Percentiles rank a stretch among this genome's conserved stretches.
phyloP scores from a whole-genome alignment of 2,113 vertebrate genomes.

The Motacilla tschutschensis region DNA sequence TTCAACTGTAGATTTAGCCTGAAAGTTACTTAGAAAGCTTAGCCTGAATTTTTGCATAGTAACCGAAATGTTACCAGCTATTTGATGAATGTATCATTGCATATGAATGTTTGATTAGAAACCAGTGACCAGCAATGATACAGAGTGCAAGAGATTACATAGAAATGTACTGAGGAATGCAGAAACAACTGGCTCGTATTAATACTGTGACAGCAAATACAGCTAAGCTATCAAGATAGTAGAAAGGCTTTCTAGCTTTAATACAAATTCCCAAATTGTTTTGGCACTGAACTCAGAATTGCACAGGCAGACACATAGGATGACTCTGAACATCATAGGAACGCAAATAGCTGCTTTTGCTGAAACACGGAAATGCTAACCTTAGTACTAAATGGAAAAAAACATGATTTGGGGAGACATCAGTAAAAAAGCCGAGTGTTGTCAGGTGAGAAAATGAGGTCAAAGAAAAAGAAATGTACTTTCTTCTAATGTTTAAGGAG shows the following conservation, averaged over 20 bases:
- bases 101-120: background rate
- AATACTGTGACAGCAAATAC: constrained; percentile 32
- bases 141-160: background rate
- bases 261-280: constrained; percentile 51
- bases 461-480: constrained; percentile 45
- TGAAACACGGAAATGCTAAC: background rate
- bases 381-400: constrained; percentile 42
- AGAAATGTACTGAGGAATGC: background rate
- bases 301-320: background rate
- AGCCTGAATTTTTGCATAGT: background rate
- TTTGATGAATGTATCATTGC: background rate
- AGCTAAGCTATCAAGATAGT: constrained; percentile 48
- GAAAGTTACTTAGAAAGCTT: background rate
- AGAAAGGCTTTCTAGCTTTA: constrained; percentile 37
- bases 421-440: constrained; percentile 28
- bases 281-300: constrained; percentile 42
- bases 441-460: constrained; percentile 58
- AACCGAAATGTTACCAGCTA: background rate
- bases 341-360: constrained; percentile 42
- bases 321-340: constrained; percentile 30
- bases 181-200: background rate
- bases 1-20: background rate
- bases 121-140: background rate
- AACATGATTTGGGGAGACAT: constrained; percentile 9
- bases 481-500: constrained; percentile 49